Evolutionary conservation across 2,113 vertebrate genomes (phyloP).

Genomic region (Bubo scandiacus): DNA sequence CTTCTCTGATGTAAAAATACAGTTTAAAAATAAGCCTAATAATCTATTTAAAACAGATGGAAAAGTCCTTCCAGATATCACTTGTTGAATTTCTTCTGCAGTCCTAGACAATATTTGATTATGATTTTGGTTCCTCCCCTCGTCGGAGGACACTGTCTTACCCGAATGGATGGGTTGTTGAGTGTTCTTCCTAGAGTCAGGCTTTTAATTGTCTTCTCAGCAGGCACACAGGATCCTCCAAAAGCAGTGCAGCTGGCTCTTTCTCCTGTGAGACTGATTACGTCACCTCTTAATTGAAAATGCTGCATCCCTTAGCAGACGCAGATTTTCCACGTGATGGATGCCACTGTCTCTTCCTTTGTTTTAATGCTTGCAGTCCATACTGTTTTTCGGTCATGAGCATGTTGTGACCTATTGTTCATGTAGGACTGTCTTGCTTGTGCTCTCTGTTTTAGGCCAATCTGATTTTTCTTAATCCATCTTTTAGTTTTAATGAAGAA

Average conservation of each 20-base stretch:
- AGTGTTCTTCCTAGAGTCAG: background rate
- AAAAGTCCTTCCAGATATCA: background rate
- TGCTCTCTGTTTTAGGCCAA: background rate
- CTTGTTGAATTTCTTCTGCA: background rate
- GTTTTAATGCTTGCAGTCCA: background rate
- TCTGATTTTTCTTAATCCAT: background rate
- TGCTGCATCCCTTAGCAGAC: slow-evolving; percentile 51
- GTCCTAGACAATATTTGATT: background rate
- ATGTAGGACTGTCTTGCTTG: background rate
- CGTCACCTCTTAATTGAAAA: slow-evolving; percentile 57
- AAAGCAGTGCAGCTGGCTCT: slow-evolving; percentile 50
- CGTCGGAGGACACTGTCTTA: background rate
- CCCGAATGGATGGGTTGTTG: background rate
- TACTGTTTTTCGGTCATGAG: background rate
- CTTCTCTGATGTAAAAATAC: background rate
- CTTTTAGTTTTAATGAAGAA: background rate
- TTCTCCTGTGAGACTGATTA: slow-evolving; percentile 55
- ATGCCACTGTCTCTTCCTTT: slow-evolving; percentile 5
- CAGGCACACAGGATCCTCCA: background rate
- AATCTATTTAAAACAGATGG: background rate
- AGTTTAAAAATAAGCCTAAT: background rate
- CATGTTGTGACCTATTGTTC: background rate
- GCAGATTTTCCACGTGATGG: background rate
- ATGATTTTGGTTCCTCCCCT: background rate
- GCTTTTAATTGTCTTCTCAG: slow-evolving; percentile 25